Base-by-base conservation (phyloP, 1,140 invertebrate species). In the Saccostrea echinata region DNA sequence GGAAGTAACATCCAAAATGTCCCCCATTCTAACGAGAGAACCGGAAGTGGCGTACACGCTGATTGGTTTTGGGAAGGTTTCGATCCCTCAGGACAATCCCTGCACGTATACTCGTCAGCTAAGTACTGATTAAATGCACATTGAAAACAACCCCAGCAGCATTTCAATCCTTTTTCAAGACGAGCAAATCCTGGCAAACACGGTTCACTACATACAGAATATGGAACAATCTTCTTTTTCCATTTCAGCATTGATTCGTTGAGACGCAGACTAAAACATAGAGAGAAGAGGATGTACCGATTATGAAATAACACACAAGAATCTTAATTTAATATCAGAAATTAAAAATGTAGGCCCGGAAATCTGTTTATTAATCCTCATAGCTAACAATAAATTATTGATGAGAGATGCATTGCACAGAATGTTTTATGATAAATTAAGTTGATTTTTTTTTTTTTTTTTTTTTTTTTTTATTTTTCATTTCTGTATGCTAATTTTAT, bases 131-230 rank as follows among this genome's bases (percentile, higher is more conserved):
- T 96, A 2, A 93, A 90, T 3, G 96, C 95, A 92, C 97, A 97
- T 81, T 95, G 93, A 27, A 96, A 95, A 89, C 97, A 97, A 6
- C 92, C 91, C 94, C 94, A 94, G 83, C 98, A 99, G 94, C 98
- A 99, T 93, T 98, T 98, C 0, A 98, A 98, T 93, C 98, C 97
- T 33, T 98, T 97, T 94, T 98, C 98, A 94, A 98, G 97, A 95
- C 98, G 99, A 85, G 98, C 97, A 93, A 96, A 95, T 33, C 96
- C 97, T 13, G 95, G 91, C 33, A 95, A 95, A 92, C 97, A 97
- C 35, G 96, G 95, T 30, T 96, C 95, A 90, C 96, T 97, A 93
- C 97, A 97, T 16, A 96, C 96, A 85, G 97, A 97, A 94, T 85
- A 96, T 95, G 94, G 96, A 68, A 82, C 13, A 3, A 35, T 27